Evolutionary conservation across 2,113 vertebrate species (phyloP).

Genomic region (Prionailurus bengalensis): DNA sequence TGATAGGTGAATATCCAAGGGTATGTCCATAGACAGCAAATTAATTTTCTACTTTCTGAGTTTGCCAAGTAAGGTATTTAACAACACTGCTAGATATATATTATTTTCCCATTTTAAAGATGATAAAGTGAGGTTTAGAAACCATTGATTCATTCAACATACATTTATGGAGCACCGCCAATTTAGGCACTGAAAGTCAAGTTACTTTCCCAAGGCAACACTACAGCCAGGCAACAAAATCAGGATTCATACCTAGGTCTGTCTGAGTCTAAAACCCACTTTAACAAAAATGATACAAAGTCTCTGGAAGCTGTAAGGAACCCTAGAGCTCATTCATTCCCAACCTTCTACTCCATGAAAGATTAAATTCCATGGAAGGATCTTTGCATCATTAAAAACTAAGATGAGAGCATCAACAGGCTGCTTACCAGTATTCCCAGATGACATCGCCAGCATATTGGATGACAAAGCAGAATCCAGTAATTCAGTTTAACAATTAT

Average conservation of each 20-base stretch:
- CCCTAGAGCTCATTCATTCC: neutral
- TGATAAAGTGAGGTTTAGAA: conserved; percentile 3
- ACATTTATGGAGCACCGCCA: neutral
- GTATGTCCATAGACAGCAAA: neutral
- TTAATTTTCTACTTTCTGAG: neutral
- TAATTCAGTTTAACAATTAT: neutral
- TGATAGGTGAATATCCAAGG: neutral
- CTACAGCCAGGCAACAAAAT: neutral
- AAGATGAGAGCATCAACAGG: neutral
- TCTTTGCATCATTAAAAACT: neutral
- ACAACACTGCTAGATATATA: neutral
- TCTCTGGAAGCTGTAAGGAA: neutral
- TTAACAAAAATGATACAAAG: neutral
- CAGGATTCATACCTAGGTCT: neutral
- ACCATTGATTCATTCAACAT: neutral
- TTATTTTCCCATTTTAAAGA: conserved; percentile 15
- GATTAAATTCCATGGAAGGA: neutral
- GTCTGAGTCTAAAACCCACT: neutral
- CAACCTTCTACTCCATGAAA: neutral
- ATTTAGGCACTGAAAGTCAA: neutral
- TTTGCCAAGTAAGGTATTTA: neutral
- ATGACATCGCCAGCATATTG: neutral
- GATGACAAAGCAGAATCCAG: neutral
- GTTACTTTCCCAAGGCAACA: neutral
- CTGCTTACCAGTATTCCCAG: neutral